Evolutionary conservation across 2,113 vertebrate species (phyloP).

Genomic region (Malurus elegans): DNA sequence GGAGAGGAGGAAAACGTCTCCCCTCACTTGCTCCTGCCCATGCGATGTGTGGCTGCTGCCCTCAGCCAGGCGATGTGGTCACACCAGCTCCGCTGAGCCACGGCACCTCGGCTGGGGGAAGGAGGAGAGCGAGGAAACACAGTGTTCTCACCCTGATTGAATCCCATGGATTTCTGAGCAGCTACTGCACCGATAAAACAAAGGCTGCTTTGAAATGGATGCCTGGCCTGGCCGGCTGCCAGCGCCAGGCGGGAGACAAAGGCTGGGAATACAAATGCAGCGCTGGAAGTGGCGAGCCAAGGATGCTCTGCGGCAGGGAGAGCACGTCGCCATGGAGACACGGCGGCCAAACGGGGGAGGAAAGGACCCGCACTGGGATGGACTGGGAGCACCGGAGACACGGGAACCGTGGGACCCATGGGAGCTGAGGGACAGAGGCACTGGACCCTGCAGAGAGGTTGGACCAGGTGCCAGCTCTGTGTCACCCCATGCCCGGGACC

Average conservation of each 20-base stretch:
- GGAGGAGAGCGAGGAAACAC: background rate
- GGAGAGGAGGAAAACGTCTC: background rate
- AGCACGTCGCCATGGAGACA: conserved; percentile 72
- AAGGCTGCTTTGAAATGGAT: conserved; percentile 65
- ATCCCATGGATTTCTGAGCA: background rate
- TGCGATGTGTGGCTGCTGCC: rapidly evolving
- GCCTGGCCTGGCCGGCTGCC: conserved; percentile 60
- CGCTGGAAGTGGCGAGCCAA: background rate
- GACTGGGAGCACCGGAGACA: conserved; percentile 10
- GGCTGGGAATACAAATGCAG: conserved; percentile 52
- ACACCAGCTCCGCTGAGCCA: rapidly evolving
- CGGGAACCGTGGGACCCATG: background rate
- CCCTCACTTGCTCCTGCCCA: rapidly evolving
- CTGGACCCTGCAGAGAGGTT: background rate
- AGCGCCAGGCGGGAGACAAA: conserved; percentile 55
- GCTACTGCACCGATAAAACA: conserved; percentile 9
- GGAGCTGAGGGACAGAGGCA: background rate
- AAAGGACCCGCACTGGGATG: background rate
- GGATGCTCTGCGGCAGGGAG: conserved; percentile 27
- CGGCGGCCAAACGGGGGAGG: conserved; percentile 24
- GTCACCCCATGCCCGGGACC: rapidly evolving
- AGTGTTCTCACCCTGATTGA: background rate
- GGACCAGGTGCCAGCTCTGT: rapidly evolving
- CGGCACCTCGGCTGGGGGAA: background rate
- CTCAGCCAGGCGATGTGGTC: background rate